Percentiles rank a stretch among this genome's conserved stretches.
Conservation (phyloP, 2,888 invertebrate genomes). For the Julus scanicus region DNA sequence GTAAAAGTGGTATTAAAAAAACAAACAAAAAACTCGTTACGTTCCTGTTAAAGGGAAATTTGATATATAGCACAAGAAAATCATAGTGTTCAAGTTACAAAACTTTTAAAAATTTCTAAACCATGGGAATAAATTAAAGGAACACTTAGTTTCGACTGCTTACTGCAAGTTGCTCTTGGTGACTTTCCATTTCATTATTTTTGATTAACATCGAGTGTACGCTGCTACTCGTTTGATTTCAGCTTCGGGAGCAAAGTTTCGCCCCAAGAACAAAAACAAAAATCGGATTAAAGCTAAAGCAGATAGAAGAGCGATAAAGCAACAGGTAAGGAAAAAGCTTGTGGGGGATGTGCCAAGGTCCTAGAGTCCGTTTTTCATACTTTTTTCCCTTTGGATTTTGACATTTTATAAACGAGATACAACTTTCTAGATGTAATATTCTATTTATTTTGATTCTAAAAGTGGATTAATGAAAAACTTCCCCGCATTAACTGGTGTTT, state of each 20-base stretch:
- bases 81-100: too few species aligned
- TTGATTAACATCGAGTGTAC: not conserved
- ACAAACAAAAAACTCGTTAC: too few species aligned
- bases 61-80: too few species aligned
- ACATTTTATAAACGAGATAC: not conserved
- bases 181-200: not conserved
- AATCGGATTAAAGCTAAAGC: not conserved
- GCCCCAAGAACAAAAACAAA: not conserved
- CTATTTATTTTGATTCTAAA: too few species aligned
- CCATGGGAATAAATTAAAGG: too few species aligned
- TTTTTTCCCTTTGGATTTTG: not conserved
- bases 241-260: conserved; percentile 2
- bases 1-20: too few species aligned
- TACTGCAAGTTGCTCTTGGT: not conserved
- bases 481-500: too few species aligned
- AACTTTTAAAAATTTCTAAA: too few species aligned
- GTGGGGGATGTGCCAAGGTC: not conserved
- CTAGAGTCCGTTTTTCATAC: not conserved
- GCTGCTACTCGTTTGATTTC: conserved; percentile 13
- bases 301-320: not conserved
- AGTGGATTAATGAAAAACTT: too few species aligned
- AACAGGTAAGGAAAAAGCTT: not conserved
- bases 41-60: too few species aligned
- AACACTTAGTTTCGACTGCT: not conserved
- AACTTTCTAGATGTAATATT: too few species aligned